Evolutionary conservation across 2,888 invertebrate genomes (phyloP), one percentile per base, ranked within the genome.

Genomic region (Hirtodrosophila confusa): DNA sequence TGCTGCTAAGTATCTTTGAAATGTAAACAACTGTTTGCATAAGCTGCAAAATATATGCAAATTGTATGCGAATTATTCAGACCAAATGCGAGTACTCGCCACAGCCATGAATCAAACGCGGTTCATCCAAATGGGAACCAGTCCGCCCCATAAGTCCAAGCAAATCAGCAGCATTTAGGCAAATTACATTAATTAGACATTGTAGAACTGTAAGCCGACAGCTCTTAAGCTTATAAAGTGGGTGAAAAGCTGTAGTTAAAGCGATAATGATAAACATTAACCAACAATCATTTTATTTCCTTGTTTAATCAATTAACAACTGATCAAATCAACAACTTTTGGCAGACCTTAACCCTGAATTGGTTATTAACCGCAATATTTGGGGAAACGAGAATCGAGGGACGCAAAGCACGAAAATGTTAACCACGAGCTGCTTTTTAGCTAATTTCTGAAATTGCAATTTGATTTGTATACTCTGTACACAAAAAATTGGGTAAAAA

Each of bases 21-120:
- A 82, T 66, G 60, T 58, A n/a, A 49, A 63, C 55, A 64, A 56
- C 40, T 58, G 62, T 76, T 85, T 88, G 74, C 84, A 78, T 86
- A 88, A 86, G 86, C 17, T 17, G 17, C 17, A 2, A 17, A 17
- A 17, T 31, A 3, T 31, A 49, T 51, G 35, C 51, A 8, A 54
- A 58, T 44, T 39, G 43, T 11, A n/a, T 51, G 44, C 35, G 39
- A 57, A 68, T 63, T 58, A 58, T 67, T 60, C 68, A 67, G n/a
- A 73, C 10, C 35, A 49, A 39, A 35, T 8, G 39, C 10, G 23
- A 6, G 10, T 47, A 27, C n/a, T 44, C 10, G 31, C 2, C 11
- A 27, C 41, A 36, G 36, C 10, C 48, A 51, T 66, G 39, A 70
- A 53, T 73, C 68, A 62, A 61, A 41, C 41, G 11, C 50, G 49